These are phyloP conservation scores for Platerodrilus igneus DNA, from an alignment of 2,888 invertebrate species.

Conservation along the genomic window DNA sequence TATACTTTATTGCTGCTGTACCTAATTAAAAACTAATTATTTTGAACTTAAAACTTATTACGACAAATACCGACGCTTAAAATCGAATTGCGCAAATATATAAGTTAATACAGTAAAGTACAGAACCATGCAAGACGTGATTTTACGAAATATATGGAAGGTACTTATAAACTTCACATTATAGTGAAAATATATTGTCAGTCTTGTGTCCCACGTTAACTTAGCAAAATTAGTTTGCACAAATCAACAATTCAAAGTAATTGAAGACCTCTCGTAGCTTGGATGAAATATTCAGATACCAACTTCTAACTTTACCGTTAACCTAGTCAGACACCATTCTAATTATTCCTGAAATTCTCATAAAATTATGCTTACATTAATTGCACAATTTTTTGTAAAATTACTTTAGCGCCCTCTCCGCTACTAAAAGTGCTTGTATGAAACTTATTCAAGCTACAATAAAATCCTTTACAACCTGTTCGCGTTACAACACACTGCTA, in stretches of 20 bases:
- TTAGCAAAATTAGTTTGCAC: conserved; percentile 37
- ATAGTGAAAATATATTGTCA: conserved; percentile 20
- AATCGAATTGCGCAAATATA: too few species aligned
- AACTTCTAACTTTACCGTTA: conserved; percentile 27
- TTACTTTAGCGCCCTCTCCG: too few species aligned
- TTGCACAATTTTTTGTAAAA: too few species aligned
- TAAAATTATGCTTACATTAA: conserved; percentile 42
- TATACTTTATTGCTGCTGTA: neutral
- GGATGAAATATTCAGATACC: conserved; percentile 31
- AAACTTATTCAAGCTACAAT: too few species aligned
- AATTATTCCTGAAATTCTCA: conserved; percentile 42
- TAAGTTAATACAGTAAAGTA: too few species aligned
- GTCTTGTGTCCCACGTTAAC: conserved; percentile 27
- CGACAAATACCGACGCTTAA: too few species aligned
- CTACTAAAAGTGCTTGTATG: too few species aligned
- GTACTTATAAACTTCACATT: conserved; percentile 14
- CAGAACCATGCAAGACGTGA: too few species aligned
- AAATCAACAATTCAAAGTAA: conserved; percentile 40
- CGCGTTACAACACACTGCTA: too few species aligned
- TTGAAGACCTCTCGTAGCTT: conserved; percentile 30
- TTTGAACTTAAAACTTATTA: too few species aligned
- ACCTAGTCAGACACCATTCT: conserved; percentile 37
- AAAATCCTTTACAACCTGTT: too few species aligned
- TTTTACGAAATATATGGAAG: conserved; percentile 3
- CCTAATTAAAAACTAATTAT: neutral